phyloP scores from a whole-genome alignment of 2,113 vertebrate species.

The Coptodon rendalli region DNA sequence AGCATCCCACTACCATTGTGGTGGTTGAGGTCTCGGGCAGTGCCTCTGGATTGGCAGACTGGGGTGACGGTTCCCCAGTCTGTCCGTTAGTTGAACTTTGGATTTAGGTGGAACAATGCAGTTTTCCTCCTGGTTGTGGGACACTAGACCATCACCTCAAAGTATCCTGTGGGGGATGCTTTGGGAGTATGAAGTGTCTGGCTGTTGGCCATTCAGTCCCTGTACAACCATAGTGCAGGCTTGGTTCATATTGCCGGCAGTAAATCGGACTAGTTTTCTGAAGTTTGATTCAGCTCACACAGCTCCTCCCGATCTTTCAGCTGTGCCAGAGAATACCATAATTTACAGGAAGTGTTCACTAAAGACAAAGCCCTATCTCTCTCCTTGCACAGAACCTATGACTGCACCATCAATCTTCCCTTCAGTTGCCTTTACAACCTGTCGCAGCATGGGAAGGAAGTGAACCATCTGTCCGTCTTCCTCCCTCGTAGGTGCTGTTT shows the following conservation, averaged over 20 bases:
- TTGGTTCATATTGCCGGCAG: neutral
- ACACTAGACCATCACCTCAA: neutral
- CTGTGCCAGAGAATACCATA: neutral
- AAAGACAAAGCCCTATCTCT: neutral
- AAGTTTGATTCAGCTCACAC: neutral
- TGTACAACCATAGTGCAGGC: rapidly evolving
- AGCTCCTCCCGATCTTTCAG: neutral
- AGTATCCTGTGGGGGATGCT: neutral
- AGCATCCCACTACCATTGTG: neutral
- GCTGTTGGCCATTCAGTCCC: neutral
- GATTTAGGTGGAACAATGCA: neutral
- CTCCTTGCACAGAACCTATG: neutral
- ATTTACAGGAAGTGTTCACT: neutral
- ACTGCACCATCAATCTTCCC: neutral
- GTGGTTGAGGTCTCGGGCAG: neutral
- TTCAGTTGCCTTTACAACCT: neutral
- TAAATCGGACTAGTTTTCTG: neutral
- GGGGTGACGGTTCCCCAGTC: neutral
- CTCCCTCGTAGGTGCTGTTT: neutral
- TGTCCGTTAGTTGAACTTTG: neutral
- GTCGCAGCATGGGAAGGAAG: neutral
- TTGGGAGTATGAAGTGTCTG: neutral
- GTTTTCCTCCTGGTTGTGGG: neutral
- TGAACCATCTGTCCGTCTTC: neutral
- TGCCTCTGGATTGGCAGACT: neutral